A percentile compares a stretch with the other conserved stretches of the same genome.
phyloP scores from a whole-genome alignment of 1,140 invertebrate genomes.

The Ruditapes philippinarum region DNA sequence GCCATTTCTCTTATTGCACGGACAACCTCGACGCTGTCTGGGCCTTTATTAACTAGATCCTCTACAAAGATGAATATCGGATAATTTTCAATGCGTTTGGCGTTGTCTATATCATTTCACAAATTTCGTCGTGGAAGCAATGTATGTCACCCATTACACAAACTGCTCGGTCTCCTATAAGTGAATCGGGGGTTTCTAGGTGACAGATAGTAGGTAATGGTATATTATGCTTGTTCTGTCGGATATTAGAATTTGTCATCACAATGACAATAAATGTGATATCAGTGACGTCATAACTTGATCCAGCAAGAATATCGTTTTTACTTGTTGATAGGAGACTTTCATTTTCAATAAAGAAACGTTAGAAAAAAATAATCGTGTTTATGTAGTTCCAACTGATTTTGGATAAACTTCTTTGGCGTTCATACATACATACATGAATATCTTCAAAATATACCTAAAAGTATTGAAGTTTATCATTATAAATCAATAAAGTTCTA shows the following conservation, averaged over 20 bases:
- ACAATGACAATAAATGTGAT: background rate
- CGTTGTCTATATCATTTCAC: constrained; percentile 76
- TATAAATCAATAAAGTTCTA: no score
- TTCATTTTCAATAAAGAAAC: no score
- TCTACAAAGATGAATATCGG: constrained; percentile 85
- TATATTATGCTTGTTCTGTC: constrained; percentile 69
- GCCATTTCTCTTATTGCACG: constrained; percentile 65
- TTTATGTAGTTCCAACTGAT: no score
- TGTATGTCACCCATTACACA: constrained; percentile 87
- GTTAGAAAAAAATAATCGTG: no score
- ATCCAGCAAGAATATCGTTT: no score
- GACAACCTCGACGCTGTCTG: constrained; percentile 82
- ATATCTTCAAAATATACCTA: no score
- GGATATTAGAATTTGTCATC: background rate
- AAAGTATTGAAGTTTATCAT: no score
- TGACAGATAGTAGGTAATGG: constrained; percentile 73
- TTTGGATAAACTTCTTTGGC: no score
- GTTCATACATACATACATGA: no score
- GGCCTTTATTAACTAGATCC: constrained; percentile 86
- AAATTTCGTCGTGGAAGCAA: constrained; percentile 85
- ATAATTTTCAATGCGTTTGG: constrained; percentile 42
- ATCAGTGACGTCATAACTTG: constrained; percentile 30
- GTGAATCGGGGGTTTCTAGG: constrained; percentile 60
- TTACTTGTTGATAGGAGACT: no score
- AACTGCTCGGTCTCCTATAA: constrained; percentile 72